Conservation (phyloP, 1,140 invertebrate genomes). For the Globodera rostochiensis region DNA sequence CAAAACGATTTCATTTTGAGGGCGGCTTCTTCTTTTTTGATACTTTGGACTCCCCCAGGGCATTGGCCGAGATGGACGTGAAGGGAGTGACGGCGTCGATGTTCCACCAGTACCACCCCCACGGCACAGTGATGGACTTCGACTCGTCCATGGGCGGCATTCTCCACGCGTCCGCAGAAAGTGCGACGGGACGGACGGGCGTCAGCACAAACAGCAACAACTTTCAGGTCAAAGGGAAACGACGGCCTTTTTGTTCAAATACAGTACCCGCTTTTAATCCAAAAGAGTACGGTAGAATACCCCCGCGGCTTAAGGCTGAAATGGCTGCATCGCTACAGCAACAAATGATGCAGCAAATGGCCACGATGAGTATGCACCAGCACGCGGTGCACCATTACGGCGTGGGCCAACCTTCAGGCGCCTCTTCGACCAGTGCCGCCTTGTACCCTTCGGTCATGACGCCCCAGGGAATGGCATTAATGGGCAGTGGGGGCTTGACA, state of each 20-base stretch:
- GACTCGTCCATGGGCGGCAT: background rate
- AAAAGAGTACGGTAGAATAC: background rate
- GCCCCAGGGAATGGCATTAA: background rate
- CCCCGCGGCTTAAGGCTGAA: background rate
- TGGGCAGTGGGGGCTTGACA: background rate
- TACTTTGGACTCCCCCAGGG: background rate
- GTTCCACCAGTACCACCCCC: conserved; percentile 1
- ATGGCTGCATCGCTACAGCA: conserved; percentile 9
- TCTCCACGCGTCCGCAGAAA: background rate
- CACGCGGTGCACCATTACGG: background rate
- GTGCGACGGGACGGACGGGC: background rate
- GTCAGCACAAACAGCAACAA: background rate
- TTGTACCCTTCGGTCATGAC: background rate
- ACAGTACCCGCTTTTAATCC: too few species aligned
- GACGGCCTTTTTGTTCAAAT: too few species aligned
- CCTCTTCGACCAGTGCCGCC: background rate
- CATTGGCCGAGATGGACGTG: conserved; percentile 14
- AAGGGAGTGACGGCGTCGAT: conserved; percentile 4
- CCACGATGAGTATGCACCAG: conserved; percentile 3
- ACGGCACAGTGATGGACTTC: background rate
- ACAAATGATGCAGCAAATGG: conserved; percentile 13
- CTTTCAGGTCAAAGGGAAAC: background rate
- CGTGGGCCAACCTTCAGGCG: background rate
- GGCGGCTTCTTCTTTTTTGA: too few species aligned
- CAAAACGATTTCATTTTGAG: too few species aligned